These are phyloP conservation scores for Rhingia campestris DNA, from an alignment of 2,888 invertebrate species.

Conservation along the genomic window DNA sequence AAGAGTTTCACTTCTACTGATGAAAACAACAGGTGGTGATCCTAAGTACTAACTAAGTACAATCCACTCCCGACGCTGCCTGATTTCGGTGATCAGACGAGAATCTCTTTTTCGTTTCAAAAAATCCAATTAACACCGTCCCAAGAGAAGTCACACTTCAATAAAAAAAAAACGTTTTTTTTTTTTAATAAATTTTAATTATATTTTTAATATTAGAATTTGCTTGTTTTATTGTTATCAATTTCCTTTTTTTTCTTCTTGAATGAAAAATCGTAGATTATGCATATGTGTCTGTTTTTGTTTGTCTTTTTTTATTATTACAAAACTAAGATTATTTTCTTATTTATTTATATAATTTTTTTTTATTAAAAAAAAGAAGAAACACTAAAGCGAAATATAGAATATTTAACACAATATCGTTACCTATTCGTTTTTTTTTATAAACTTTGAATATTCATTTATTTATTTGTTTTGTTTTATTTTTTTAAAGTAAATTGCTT, in stretches of 20 bases:
- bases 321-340: conserved; percentile 41
- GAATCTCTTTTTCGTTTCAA: too few relatives aligned
- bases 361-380: conserved; percentile 16
- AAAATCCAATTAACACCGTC: too few relatives aligned
- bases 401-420: conserved; percentile 9
- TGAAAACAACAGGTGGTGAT: too few relatives aligned
- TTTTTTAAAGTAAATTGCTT: conserved; percentile 36
- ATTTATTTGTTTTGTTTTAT: conserved; percentile 7
- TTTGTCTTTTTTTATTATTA: conserved; percentile 9
- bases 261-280: conserved; percentile 53
- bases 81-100: too few relatives aligned
- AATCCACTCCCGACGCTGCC: too few relatives aligned
- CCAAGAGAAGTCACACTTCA: too few relatives aligned
- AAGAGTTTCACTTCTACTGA: too few relatives aligned
- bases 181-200: conserved; percentile 57
- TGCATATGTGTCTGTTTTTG: conserved; percentile 11
- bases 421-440: not conserved
- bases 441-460: conserved; percentile 6
- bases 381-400: conserved; percentile 50
- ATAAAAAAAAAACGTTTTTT: conserved; percentile 9
- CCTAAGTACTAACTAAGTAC: too few relatives aligned
- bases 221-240: conserved; percentile 33
- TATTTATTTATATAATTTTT: not conserved
- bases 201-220: conserved; percentile 48
- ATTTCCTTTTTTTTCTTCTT: conserved; percentile 28